Evolutionary conservation across 2,113 vertebrate species (phyloP), one percentile per base, ranked within the genome.

Genomic region (Phoenicopterus ruber): DNA sequence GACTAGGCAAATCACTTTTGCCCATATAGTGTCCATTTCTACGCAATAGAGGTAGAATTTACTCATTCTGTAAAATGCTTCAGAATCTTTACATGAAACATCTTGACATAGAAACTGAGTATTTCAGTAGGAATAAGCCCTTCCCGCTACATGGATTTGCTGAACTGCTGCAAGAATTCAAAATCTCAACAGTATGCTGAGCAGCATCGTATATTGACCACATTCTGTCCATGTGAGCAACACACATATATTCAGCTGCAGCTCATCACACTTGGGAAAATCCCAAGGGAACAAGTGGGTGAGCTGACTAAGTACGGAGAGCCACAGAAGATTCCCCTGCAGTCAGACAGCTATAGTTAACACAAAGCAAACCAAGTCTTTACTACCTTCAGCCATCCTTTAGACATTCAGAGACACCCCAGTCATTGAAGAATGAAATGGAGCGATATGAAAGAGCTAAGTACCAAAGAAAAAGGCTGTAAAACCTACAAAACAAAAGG

Each of bases 401-500:
- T 13, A 77, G 47, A 50, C 31, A 66, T 38, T 21, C 50, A 74
- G 83, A 91, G 38, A 95, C 42, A 80, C 46, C 7, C 31, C 54
- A 82, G 77, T 82, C 96, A 93, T 29, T 61, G 49, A 87, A 96
- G 87, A 82, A 65, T n/a, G 77, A 93, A 86, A 62, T 29, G 72
- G n/a, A 70, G 90, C 12, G 72, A 54, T 74, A 88, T 17, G n/a
- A 69, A 95, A 92, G 86, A 87, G 46, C 84, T 66, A 94, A 88
- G 80, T 55, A 93, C 40, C 14, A 52, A 83, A 86, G 74, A 96
- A 97, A 92, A 88, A 77, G 50, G 67, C 92, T 92, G 94, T 95
- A 96, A 95, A 96, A 67, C 50, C 93, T 96, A 83, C 76, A 92
- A 95, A 95, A 97, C 97, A 97, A 97, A 97, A 96, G n/a, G 92